Evolutionary conservation across 2,113 vertebrate genomes (phyloP), one percentile per base, ranked within the genome.

Genomic region (Rhinolophus sinicus): DNA sequence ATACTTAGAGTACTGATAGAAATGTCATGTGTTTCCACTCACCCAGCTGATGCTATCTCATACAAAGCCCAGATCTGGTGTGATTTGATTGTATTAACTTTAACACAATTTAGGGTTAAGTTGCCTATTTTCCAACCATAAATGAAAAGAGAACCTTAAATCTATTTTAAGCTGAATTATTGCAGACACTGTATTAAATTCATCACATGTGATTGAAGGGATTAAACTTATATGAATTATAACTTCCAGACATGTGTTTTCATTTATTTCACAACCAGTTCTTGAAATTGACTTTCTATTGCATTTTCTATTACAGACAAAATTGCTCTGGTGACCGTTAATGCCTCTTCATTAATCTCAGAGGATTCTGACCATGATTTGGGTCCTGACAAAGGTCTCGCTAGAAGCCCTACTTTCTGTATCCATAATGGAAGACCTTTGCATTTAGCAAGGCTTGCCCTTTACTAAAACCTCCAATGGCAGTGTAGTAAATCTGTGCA

Each of bases 101-200:
- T 90, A 95, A 97, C 21, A 50, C 30, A 56, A 24, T 92, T 75
- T 73, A 81, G n/a, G 76, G 52, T 80, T 92, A 81, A 96, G 65
- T n/a, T 86, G 56, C 19, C 88, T 80, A 40, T 82, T 96, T 95
- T 81, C 44, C 56, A 84, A 52, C 8, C 50, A 40, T 18, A 97
- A 81, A 72, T 75, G 56, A 60, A 81, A 93, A 76, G 33, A 77
- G 22, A 76, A 22, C 3, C 24, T 93, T 80, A 64, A 81, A 65
- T 91, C 35, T 97, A 52, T 65, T 92, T 96, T 94, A 96, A 88
- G 15, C 19, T 87, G 54, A 82, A 87, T 93, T 78, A 83, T 80
- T 95, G 35, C 19, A 93, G 88, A 88, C 54, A 64, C 50, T 76
- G 84, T 95, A 94, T 96, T 80, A 96, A 96, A 86, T 92, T 91